Conservation (phyloP, 2,797 vertebrate genomes). For the Chloroceryle amazona region DNA sequence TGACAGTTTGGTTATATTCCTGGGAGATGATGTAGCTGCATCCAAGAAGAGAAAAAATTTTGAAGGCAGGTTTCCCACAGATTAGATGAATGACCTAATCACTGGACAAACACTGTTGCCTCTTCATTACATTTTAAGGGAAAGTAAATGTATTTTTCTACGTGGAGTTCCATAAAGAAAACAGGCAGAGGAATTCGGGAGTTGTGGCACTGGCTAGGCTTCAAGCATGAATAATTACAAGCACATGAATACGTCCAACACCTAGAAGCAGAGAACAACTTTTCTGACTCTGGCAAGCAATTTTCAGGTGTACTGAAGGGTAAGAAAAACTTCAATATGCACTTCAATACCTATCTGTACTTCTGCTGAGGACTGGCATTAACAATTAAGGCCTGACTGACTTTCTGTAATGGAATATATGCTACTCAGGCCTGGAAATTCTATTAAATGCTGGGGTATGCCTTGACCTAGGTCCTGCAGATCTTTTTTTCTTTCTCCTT, state of each 20-base stretch:
- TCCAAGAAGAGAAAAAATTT: background rate
- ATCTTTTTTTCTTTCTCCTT: background rate
- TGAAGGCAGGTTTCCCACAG: background rate
- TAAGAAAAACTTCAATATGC: background rate
- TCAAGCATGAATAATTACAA: background rate
- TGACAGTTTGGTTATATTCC: background rate
- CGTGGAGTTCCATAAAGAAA: background rate
- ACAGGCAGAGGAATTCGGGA: background rate
- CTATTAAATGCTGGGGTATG: background rate
- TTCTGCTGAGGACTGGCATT: background rate
- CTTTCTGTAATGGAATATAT: background rate
- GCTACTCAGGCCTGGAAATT: background rate
- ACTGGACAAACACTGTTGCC: background rate
- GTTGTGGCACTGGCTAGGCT: background rate
- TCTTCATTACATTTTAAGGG: background rate
- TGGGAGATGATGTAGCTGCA: background rate
- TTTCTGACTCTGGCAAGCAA: background rate
- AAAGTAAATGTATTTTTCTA: background rate
- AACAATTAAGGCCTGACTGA: background rate
- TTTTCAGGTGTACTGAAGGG: background rate
- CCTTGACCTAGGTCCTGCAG: background rate
- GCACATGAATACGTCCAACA: background rate
- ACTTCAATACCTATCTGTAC: background rate
- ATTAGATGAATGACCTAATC: background rate
- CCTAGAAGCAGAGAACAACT: background rate